phyloP scores from a whole-genome alignment of 2,113 vertebrate genomes.

The Felis chaus region DNA sequence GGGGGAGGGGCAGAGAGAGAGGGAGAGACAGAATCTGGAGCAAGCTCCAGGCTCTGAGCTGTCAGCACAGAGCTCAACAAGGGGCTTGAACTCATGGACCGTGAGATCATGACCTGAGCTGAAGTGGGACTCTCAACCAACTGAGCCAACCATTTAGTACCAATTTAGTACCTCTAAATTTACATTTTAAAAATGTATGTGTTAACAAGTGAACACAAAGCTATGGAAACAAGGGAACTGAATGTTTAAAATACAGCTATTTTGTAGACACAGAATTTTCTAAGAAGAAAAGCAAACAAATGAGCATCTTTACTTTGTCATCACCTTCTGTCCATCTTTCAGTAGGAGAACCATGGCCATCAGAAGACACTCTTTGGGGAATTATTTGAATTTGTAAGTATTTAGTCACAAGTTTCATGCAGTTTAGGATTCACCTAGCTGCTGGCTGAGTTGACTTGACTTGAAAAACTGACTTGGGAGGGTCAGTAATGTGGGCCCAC shows the following conservation, averaged over 20 bases:
- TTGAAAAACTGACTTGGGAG: not conserved
- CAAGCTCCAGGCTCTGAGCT: too few species aligned
- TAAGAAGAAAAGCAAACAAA: constrained; percentile 27
- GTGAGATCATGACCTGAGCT: too few species aligned
- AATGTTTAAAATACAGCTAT: not conserved
- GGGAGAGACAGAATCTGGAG: too few species aligned
- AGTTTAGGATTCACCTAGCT: not conserved
- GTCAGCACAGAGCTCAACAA: too few species aligned
- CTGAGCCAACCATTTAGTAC: too few species aligned
- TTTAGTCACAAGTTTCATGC: not conserved
- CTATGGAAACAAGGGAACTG: not conserved
- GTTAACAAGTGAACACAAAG: not conserved
- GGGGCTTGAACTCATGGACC: too few species aligned
- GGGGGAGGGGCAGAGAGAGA: too few species aligned
- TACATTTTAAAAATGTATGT: not conserved
- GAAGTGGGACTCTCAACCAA: too few species aligned
- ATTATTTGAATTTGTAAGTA: not conserved
- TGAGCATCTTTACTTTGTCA: not conserved
- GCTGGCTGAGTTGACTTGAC: not conserved
- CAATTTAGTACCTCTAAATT: not conserved
- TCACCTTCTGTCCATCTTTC: not conserved
- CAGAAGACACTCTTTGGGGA: not conserved
- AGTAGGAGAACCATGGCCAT: not conserved
- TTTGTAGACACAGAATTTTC: not conserved
- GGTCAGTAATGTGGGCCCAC: not conserved